These are phyloP conservation scores for Zygaena filipendulae DNA, from an alignment of 2,888 invertebrate genomes.

Conservation along the genomic window DNA sequence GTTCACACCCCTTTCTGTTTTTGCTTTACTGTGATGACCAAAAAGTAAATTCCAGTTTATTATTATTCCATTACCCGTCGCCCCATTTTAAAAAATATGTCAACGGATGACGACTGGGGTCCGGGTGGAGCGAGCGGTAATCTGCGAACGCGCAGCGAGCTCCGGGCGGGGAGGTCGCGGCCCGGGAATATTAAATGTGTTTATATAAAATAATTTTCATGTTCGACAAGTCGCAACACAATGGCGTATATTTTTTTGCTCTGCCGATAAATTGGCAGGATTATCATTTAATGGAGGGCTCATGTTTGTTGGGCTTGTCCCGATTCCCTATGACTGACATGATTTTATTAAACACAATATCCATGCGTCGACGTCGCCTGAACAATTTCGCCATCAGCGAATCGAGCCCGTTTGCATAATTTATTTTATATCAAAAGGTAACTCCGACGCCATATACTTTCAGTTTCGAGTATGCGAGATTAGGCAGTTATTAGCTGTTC, in stretches of 20 bases:
- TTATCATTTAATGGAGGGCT: slow-evolving; percentile 69
- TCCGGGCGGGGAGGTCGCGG: slow-evolving; percentile 42
- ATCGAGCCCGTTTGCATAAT: slow-evolving; percentile 38
- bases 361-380: slow-evolving; percentile 35
- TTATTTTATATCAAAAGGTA: slow-evolving; percentile 46
- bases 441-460: slow-evolving; percentile 29
- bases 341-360: slow-evolving; percentile 63
- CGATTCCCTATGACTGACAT: slow-evolving; percentile 60
- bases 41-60: slow-evolving; percentile 68
- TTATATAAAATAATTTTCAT: slow-evolving; percentile 69
- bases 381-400: slow-evolving; percentile 38
- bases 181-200: slow-evolving; percentile 62
- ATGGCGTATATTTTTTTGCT: slow-evolving; percentile 61
- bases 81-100: slow-evolving; percentile 67
- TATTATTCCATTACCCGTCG: slow-evolving; percentile 66
- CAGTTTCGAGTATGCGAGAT: slow-evolving; percentile 40
- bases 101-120: slow-evolving; percentile 59
- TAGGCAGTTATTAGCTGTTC: slow-evolving; percentile 40
- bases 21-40: slow-evolving; percentile 61
- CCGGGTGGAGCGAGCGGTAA: slow-evolving; percentile 42
- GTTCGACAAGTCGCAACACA: slow-evolving; percentile 65
- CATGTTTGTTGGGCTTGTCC: slow-evolving; percentile 62
- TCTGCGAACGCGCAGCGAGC: slow-evolving; percentile 32
- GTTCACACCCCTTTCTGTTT: slow-evolving; percentile 66
- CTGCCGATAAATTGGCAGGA: slow-evolving; percentile 63